Conservation (phyloP, 2,797 vertebrate genomes). For the Phrynocephalus vlangalii region DNA sequence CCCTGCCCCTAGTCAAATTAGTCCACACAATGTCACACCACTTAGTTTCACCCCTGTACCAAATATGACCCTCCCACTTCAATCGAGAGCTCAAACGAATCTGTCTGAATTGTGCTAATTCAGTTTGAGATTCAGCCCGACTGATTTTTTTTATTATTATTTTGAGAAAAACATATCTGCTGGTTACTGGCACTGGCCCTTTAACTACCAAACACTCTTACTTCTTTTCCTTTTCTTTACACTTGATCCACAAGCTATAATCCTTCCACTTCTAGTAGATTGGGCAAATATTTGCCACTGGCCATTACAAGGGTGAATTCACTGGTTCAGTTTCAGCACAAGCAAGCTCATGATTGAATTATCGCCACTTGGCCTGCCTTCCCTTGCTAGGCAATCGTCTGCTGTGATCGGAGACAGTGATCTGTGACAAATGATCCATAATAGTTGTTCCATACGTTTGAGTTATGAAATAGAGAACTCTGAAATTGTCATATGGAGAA, state of each 20-base stretch:
- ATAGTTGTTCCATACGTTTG: not conserved
- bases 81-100: too few relatives aligned
- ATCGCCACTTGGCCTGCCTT: not conserved
- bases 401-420: not conserved
- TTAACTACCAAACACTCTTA: not conserved
- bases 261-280: not conserved
- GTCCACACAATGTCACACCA: too few relatives aligned
- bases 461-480: not conserved
- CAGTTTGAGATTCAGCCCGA: too few relatives aligned
- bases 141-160: not conserved
- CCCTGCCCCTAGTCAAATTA: too few relatives aligned
- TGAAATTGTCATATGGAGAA: not conserved
- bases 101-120: too few relatives aligned
- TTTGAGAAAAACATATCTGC: not conserved
- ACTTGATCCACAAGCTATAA: not conserved
- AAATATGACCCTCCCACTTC: too few relatives aligned
- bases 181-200: not conserved
- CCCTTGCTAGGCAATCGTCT: not conserved
- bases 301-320: slow-evolving; percentile 1
- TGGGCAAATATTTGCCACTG: not conserved
- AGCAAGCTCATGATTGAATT: not conserved
- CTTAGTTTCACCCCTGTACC: too few relatives aligned
- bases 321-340: not conserved
- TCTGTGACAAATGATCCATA: not conserved
- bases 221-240: not conserved